Percentiles rank a stretch among this genome's conserved stretches.
Conservation (phyloP, 2,888 invertebrate genomes). For the Melipona beecheii region DNA sequence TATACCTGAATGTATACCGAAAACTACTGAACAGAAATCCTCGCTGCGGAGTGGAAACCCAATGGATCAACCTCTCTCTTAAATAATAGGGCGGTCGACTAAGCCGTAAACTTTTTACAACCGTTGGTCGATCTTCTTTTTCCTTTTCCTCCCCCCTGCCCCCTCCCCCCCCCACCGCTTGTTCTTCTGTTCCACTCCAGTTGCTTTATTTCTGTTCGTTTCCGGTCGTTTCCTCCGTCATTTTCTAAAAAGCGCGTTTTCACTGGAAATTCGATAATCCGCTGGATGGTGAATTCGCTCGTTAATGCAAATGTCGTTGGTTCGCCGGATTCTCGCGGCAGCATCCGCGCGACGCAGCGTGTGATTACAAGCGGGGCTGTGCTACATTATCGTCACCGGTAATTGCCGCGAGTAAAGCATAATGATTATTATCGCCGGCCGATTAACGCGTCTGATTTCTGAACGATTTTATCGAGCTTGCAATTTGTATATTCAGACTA, state of each 20-base stretch:
- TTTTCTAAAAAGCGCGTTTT: background rate
- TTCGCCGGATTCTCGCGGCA: constrained; percentile 45
- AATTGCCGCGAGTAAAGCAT: constrained; percentile 37
- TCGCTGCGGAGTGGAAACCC: constrained; percentile 60
- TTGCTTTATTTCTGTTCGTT: constrained; percentile 29
- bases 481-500: constrained; percentile 22
- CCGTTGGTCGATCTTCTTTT: constrained; percentile 53
- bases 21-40: constrained; percentile 51
- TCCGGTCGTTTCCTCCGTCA: background rate
- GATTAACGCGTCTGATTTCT: constrained; percentile 41
- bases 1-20: constrained; percentile 6
- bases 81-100: constrained; percentile 78
- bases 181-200: constrained; percentile 23
- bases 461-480: constrained; percentile 17
- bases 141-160: constrained; percentile 47
- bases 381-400: constrained; percentile 48
- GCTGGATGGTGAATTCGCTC: constrained; percentile 35
- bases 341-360: constrained; percentile 47
- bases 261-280: constrained; percentile 43
- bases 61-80: constrained; percentile 69
- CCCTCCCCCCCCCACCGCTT: background rate
- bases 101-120: constrained; percentile 75
- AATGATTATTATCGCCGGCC: constrained; percentile 51
- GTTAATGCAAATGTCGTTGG: constrained; percentile 32
- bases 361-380: constrained; percentile 39